Percentiles rank a stretch among this genome's conserved stretches.
Evolutionary conservation across 2,888 invertebrate species (phyloP).

Genomic region (Melinaea marsaeus): DNA sequence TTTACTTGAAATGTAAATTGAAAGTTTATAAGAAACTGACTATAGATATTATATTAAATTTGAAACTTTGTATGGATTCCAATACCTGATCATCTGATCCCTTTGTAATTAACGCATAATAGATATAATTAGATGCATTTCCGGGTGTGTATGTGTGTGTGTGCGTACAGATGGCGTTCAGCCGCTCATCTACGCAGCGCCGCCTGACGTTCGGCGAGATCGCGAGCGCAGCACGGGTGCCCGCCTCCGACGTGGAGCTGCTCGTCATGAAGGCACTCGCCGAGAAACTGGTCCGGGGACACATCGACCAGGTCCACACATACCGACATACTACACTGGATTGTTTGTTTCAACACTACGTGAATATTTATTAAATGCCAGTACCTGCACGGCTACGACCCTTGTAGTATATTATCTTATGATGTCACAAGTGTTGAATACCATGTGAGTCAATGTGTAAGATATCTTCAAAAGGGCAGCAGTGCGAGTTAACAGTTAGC

Average conservation of each 20-base stretch:
- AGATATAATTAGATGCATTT: neutral
- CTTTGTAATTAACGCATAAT: neutral
- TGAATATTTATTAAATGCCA: neutral
- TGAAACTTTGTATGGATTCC: too few relatives aligned
- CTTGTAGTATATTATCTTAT: too few relatives aligned
- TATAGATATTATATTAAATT: neutral
- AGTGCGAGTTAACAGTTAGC: too few relatives aligned
- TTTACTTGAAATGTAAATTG: neutral
- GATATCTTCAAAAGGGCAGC: too few relatives aligned
- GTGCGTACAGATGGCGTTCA: constrained; percentile 92
- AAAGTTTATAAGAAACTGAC: neutral
- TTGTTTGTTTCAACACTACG: neutral
- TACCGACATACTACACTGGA: neutral
- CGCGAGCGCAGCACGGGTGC: constrained; percentile 89
- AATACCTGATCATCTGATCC: too few relatives aligned
- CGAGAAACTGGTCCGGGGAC: constrained; percentile 94
- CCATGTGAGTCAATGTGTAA: too few relatives aligned
- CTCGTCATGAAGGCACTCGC: constrained; percentile 98
- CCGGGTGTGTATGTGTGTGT: neutral
- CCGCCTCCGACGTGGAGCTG: constrained; percentile 92
- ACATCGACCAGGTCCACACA: constrained; percentile 91
- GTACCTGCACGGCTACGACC: neutral
- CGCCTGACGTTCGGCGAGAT: constrained; percentile 95
- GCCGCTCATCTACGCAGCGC: constrained; percentile 91
- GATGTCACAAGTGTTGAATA: too few relatives aligned